Conservation (phyloP, 2,797 vertebrate species). For the Ambastaia sidthimunki region DNA sequence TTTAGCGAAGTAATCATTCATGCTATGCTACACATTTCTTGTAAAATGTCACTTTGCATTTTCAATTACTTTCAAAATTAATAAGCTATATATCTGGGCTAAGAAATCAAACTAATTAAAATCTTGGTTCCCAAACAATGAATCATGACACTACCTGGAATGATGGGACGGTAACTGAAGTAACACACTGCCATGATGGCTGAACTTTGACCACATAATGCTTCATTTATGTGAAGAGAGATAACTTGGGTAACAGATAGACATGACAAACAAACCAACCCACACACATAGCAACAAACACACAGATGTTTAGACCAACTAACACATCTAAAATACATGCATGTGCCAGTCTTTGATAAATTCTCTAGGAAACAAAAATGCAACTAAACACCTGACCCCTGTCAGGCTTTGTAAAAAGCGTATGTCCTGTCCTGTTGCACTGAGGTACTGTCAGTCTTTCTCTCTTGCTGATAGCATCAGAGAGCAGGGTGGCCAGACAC, state of each 20-base stretch:
- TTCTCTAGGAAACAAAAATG: slow-evolving; percentile 40
- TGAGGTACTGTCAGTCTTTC: slow-evolving; percentile 63
- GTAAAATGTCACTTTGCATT: slow-evolving; percentile 90
- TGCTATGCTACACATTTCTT: slow-evolving; percentile 88
- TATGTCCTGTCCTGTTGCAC: slow-evolving; percentile 45
- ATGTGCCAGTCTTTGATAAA: slow-evolving; percentile 6
- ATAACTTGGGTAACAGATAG: slow-evolving; percentile 55
- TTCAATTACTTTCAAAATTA: slow-evolving; percentile 89
- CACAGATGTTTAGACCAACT: slow-evolving; percentile 31
- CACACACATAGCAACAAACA: slow-evolving; percentile 42
- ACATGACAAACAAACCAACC: slow-evolving; percentile 54
- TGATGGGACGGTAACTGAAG: slow-evolving; percentile 74
- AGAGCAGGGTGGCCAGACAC: slow-evolving; percentile 72
- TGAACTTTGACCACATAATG: slow-evolving; percentile 61
- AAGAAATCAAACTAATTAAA: slow-evolving; percentile 72
- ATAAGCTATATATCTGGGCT: slow-evolving; percentile 82
- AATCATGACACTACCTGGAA: slow-evolving; percentile 72
- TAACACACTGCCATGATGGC: slow-evolving; percentile 62
- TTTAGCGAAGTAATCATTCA: slow-evolving; percentile 82
- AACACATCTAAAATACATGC: slow-evolving; percentile 3
- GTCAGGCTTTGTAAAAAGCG: slow-evolving; percentile 50
- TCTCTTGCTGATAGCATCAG: slow-evolving; percentile 64
- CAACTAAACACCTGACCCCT: slow-evolving; percentile 47
- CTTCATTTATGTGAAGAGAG: slow-evolving; percentile 62
- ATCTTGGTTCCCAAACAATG: slow-evolving; percentile 76